These are phyloP conservation scores for Diphyllodes magnificus DNA, from an alignment of 2,113 vertebrate species.

Conservation along the genomic window DNA sequence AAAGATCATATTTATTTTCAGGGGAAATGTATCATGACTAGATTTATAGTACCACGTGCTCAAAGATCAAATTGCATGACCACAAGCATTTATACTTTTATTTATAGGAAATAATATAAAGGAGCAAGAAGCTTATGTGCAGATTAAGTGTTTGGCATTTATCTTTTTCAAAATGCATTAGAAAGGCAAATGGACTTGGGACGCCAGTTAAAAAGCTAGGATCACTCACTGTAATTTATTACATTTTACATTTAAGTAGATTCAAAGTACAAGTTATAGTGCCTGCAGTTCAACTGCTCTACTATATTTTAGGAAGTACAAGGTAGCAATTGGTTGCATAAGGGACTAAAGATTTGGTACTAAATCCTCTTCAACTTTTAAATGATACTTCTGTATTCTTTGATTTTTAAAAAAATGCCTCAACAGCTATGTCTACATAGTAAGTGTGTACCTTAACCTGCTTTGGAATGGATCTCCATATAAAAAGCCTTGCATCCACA, in stretches of 20 bases:
- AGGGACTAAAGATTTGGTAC: neutral
- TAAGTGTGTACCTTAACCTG: neutral
- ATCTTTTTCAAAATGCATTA: conserved; percentile 38
- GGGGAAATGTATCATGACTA: conserved; percentile 1
- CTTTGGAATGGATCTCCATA: neutral
- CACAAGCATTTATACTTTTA: neutral
- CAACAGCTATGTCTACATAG: neutral
- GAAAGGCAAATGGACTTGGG: conserved; percentile 26
- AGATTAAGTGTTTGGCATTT: neutral
- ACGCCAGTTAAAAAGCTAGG: neutral
- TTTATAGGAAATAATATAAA: conserved; percentile 47
- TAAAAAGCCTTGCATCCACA: neutral
- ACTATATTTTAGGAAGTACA: conserved; percentile 24
- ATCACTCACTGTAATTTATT: conserved; percentile 4
- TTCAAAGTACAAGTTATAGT: neutral
- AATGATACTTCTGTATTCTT: neutral
- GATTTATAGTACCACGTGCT: conserved; percentile 14
- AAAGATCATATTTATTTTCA: conserved; percentile 22
- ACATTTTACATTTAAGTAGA: conserved; percentile 15
- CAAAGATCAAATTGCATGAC: conserved; percentile 13
- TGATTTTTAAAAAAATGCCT: neutral
- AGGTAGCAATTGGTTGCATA: conserved; percentile 37
- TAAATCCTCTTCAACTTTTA: conserved; percentile 25
- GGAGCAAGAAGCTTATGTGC: neutral
- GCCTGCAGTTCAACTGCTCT: neutral